Evolutionary conservation across 2,888 invertebrate genomes (phyloP).

Genomic region (Holacanthella duospinosa): DNA sequence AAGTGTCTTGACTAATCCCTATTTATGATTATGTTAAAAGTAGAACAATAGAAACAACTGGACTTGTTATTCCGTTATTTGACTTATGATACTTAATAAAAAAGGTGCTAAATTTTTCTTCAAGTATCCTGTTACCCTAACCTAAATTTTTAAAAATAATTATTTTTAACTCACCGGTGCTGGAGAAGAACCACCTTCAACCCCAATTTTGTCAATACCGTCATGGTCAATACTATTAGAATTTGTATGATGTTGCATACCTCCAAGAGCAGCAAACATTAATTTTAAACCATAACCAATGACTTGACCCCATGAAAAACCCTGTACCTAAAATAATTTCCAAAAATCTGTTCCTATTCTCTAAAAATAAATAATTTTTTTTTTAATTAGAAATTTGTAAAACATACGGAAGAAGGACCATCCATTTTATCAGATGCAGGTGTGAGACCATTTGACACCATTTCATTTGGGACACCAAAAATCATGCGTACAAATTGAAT

Average conservation of each 20-base stretch:
- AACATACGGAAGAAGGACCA: constrained; percentile 18
- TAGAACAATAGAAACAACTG: too few relatives aligned
- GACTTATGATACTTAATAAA: background rate
- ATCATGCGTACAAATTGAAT: constrained; percentile 35
- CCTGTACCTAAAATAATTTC: constrained; percentile 19
- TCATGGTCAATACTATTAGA: constrained; percentile 53
- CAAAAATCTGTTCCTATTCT: constrained; percentile 4
- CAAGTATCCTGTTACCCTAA: background rate
- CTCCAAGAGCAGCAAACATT: constrained; percentile 69
- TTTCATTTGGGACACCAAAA: constrained; percentile 47
- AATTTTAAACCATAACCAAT: constrained; percentile 76
- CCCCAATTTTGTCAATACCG: constrained; percentile 83
- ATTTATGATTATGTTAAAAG: too few relatives aligned
- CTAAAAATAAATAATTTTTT: constrained; percentile 10
- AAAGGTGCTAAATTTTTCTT: background rate
- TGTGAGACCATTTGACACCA: constrained; percentile 62
- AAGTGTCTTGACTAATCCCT: constrained; percentile 86
- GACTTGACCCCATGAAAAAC: constrained; percentile 77
- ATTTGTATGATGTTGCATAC: constrained; percentile 50
- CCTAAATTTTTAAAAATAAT: background rate
- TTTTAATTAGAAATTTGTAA: constrained; percentile 5
- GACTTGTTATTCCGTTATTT: too few relatives aligned
- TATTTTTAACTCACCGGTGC: constrained; percentile 58
- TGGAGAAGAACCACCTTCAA: constrained; percentile 54
- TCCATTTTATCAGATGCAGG: constrained; percentile 36